Percentiles rank a stretch among this genome's conserved stretches.
Conservation (phyloP, 2,113 vertebrate genomes). For the Tragulus kanchil region DNA sequence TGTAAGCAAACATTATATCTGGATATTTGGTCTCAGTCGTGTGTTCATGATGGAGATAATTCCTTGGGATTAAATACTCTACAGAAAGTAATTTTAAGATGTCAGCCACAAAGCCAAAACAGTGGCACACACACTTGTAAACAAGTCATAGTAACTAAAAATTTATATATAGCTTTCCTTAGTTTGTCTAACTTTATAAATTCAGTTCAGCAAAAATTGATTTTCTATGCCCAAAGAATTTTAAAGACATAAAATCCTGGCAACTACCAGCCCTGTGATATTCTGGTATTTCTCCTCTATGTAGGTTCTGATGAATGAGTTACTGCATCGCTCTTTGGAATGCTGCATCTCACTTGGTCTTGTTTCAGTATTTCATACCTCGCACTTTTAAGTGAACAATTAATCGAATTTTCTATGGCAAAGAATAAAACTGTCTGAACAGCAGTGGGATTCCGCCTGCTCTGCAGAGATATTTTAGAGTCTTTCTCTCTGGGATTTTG, state of each 20-base stretch:
- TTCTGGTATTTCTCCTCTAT: not conserved
- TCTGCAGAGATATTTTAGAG: not conserved
- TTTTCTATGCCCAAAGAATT: no score
- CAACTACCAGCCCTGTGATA: not conserved
- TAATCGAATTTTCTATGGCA: slow-evolving; percentile 15
- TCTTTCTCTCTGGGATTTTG: not conserved
- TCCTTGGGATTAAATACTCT: not conserved
- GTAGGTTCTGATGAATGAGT: not conserved
- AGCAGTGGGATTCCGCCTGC: not conserved
- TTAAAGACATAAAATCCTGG: not conserved
- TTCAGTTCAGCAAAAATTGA: not conserved
- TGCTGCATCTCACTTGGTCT: not conserved
- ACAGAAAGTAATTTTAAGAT: not conserved
- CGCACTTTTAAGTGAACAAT: not conserved
- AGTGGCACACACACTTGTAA: not conserved
- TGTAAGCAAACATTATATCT: not conserved
- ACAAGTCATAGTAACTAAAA: not conserved
- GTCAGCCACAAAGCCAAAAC: not conserved
- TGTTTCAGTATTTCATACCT: not conserved
- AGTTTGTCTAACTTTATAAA: not conserved
- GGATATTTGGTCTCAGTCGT: slow-evolving; percentile 36
- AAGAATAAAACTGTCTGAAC: not conserved
- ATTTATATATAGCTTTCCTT: not conserved
- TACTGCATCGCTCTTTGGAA: not conserved
- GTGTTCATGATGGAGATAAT: not conserved